A percentile compares a stretch with the other conserved stretches of the same genome.
Evolutionary conservation across 1,140 invertebrate genomes (phyloP).

Genomic region (Drosophila miranda): DNA sequence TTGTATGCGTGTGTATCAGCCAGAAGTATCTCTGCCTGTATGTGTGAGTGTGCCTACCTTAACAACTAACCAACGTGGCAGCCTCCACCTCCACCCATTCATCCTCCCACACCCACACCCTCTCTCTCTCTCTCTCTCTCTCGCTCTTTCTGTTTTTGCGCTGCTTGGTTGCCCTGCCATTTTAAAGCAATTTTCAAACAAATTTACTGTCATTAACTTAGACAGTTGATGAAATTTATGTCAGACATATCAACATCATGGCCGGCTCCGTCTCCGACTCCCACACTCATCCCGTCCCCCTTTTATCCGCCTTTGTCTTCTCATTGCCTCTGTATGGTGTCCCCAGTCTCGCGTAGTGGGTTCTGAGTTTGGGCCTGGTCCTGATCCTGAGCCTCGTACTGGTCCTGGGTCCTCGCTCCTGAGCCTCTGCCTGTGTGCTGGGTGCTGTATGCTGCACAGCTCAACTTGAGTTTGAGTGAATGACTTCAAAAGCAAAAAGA

Average conservation of each 20-base stretch:
- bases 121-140: background rate
- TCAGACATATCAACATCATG: slow-evolving; percentile 79
- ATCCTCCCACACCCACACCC: background rate
- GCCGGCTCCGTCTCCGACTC: slow-evolving; percentile 37
- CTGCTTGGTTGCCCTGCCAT: slow-evolving; percentile 76
- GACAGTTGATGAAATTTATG: slow-evolving; percentile 81
- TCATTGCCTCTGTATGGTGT: background rate
- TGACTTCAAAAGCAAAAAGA: slow-evolving; percentile 81
- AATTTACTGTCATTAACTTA: slow-evolving; percentile 81
- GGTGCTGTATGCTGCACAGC: slow-evolving; percentile 30
- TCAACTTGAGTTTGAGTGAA: slow-evolving; percentile 72
- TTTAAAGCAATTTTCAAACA: slow-evolving; percentile 81
- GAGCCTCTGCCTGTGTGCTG: slow-evolving; percentile 1
- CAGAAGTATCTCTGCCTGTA: background rate
- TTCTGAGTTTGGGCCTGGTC: too few relatives aligned
- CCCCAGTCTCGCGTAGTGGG: too few relatives aligned
- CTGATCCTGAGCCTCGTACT: too few relatives aligned
- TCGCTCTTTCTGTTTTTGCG: slow-evolving; percentile 60
- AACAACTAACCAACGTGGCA: slow-evolving; percentile 45
- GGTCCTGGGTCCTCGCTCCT: too few relatives aligned
- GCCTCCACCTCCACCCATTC: slow-evolving; percentile 13
- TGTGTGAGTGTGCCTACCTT: slow-evolving; percentile 48
- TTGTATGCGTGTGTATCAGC: slow-evolving; percentile 27
- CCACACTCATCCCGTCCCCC: background rate
- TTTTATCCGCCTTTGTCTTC: slow-evolving; percentile 38